Evolutionary conservation across 92 coral and sea anemone species (phyloP), one percentile per base, ranked within the genome.

Genomic region (Metridium senile): DNA sequence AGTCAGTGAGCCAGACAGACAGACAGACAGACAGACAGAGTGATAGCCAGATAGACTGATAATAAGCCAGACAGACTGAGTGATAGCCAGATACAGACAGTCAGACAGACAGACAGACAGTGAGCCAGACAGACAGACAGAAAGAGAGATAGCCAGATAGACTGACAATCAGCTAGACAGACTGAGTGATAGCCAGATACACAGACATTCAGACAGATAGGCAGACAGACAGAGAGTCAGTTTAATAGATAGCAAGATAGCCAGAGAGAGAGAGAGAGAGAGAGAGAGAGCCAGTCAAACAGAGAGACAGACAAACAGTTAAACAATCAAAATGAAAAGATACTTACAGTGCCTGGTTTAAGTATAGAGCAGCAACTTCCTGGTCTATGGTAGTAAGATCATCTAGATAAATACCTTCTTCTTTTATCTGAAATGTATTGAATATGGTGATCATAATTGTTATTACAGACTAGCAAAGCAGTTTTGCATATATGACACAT

Each of bases 371-470:
- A 34, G 97, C 97, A 1, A 92, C 83, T 61, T 95, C 99, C 30
- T 95, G 90, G 57, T 95, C 99, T 25, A 95, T 86, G 18, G 97
- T 84, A 3, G 85, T 86, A 18, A 95, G 86, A 39, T 95, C 99
- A 66, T 92, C 99, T 64, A 95, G 74, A 49, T 92, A 93, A 63
- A 95, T 95, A 0, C 96, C 99, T 64, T 95, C 89, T 59, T 77
- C 89, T 70, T 62, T 76, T 47, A 49, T 66, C 87, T 88, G 77
- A 69, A 58, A n/a, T 64, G 54, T 23, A 86, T 39, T 39, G 49
- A 39, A 39, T 6, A 2, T 45, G n/a, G 57, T 23, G 25, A 43
- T 29, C 46, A 0, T 64, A 66, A 28, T 29, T 65, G 52, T 67
- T 4, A 47, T 18, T 23, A 4, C 20, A 19, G 23, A 9, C 11